Percentiles rank a stretch among this genome's conserved stretches.
Evolutionary conservation across 2,113 vertebrate species (phyloP).

Genomic region (Gopherus flavomarginatus): DNA sequence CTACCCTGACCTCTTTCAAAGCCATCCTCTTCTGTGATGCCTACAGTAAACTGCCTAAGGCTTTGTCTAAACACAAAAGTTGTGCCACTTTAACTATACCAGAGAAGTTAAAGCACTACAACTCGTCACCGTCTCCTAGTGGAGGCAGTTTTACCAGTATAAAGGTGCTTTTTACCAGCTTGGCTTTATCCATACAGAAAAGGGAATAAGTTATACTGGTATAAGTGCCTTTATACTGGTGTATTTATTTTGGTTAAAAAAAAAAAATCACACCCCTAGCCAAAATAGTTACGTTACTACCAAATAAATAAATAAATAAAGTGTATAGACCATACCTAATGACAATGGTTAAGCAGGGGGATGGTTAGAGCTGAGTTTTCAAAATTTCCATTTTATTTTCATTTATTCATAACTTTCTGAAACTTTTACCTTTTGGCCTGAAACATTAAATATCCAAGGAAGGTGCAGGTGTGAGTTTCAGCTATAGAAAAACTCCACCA

Average conservation of each 20-base stretch:
- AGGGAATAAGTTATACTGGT: background rate
- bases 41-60: background rate
- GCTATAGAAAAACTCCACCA: too few relatives aligned
- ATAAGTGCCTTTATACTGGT: background rate
- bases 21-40: background rate
- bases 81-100: background rate
- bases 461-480: too few relatives aligned
- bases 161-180: background rate
- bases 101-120: background rate
- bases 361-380: background rate
- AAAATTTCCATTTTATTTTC: background rate
- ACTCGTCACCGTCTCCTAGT: background rate
- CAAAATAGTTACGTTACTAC: too few relatives aligned
- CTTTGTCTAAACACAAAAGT: fast-evolving
- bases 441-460: too few relatives aligned
- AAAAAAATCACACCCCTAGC: background rate
- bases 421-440: too few relatives aligned
- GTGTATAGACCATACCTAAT: background rate
- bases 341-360: background rate
- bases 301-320: background rate
- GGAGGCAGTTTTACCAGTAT: background rate
- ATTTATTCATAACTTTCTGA: background rate
- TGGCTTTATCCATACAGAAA: background rate
- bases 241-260: fast-evolving
- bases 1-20: background rate